phyloP scores from a whole-genome alignment of 2,113 vertebrate genomes.

The Vidua chalybeata region DNA sequence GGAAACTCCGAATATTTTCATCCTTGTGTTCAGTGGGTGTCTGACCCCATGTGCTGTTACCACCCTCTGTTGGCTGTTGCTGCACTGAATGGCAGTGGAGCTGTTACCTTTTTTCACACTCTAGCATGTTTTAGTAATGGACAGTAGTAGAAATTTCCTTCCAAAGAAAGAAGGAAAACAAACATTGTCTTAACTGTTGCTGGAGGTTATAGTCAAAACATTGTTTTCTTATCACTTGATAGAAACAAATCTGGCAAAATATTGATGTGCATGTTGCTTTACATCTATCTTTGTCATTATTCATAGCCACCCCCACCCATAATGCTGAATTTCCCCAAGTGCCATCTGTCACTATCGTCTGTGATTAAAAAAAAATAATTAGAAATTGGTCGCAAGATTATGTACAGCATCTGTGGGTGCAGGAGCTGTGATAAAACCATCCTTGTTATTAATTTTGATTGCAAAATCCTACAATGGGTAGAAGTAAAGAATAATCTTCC shows the following conservation, averaged over 20 bases:
- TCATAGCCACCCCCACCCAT: background rate
- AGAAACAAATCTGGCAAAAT: constrained; percentile 53
- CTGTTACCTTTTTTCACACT: background rate
- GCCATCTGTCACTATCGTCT: constrained; percentile 47
- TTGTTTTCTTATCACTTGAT: constrained; percentile 9
- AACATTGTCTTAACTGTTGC: constrained; percentile 22
- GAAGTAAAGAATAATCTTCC: background rate
- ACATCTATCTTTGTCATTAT: constrained; percentile 34
- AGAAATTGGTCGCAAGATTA: constrained; percentile 21
- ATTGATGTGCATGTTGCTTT: constrained; percentile 40
- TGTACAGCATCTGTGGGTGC: background rate
- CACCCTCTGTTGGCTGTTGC: background rate
- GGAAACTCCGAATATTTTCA: background rate
- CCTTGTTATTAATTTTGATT: background rate
- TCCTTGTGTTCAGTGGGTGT: background rate
- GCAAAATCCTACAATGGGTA: background rate
- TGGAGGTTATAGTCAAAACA: constrained; percentile 45
- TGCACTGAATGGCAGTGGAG: background rate
- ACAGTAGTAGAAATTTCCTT: background rate
- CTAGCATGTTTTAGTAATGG: background rate
- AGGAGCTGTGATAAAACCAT: background rate
- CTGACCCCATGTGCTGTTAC: accelerated
- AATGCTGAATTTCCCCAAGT: constrained; percentile 13
- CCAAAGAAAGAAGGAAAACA: background rate
- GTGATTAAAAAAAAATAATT: constrained; percentile 20